Evolutionary conservation across 2,113 vertebrate genomes (phyloP).

Genomic region (Hoplias malabaricus): DNA sequence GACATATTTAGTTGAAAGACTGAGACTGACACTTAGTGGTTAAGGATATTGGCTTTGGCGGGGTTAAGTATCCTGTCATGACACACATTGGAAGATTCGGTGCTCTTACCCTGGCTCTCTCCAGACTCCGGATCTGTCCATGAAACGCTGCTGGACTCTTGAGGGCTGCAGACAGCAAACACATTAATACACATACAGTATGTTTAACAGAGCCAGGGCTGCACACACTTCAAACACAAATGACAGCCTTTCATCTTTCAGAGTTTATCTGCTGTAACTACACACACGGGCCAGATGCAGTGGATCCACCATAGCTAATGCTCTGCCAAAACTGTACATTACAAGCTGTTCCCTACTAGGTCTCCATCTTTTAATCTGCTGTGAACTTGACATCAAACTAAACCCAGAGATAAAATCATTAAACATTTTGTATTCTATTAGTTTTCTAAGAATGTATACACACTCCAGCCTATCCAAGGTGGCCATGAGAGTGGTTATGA

Average conservation of each 20-base stretch:
- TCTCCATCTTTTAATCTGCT: background rate
- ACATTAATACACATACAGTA: background rate
- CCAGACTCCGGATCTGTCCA: slow-evolving; percentile 97
- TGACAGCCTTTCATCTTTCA: slow-evolving; percentile 10
- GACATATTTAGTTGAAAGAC: too few relatives aligned
- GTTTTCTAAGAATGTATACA: background rate
- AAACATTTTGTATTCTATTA: background rate
- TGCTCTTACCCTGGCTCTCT: slow-evolving; percentile 90
- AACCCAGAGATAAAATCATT: background rate
- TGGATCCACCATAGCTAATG: background rate
- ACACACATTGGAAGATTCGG: background rate
- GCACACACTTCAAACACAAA: slow-evolving; percentile 27
- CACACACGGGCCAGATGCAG: background rate
- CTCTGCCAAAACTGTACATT: background rate
- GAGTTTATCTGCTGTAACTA: background rate
- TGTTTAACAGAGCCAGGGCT: slow-evolving; percentile 5
- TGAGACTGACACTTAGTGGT: too few relatives aligned
- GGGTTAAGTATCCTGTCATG: slow-evolving; percentile 3
- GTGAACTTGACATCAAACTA: slow-evolving; percentile 4
- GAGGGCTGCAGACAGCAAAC: slow-evolving; percentile 77
- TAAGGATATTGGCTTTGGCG: slow-evolving; percentile 14
- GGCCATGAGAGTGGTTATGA: background rate
- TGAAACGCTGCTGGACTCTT: slow-evolving; percentile 98
- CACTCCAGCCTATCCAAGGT: background rate
- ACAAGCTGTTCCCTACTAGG: background rate